Percentiles rank a stretch among this genome's conserved stretches.
Evolutionary conservation across 2,113 vertebrate genomes (phyloP).

Genomic region (Oryctolagus cuniculus): mOryCun1.1 NC_091437.1:12497001-12497500

Average conservation of each 20-base stretch:
- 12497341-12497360: not conserved
- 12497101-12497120: conserved; percentile 12
- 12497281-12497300: not conserved
- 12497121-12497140: not conserved
- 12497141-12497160: not conserved
- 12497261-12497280: conserved; percentile 2
- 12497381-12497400: not conserved
- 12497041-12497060: not conserved
- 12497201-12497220: conserved; percentile 31
- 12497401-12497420: not conserved
- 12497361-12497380: not conserved
- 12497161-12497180: not conserved
- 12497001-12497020: conserved; percentile 32
- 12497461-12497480: conserved; percentile 47
- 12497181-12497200: not conserved
- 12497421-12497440: not conserved
- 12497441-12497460: not conserved
- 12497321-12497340: not conserved
- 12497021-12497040: not conserved
- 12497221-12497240: conserved; percentile 22
- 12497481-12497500: not conserved
- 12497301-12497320: not conserved
- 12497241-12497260: conserved; percentile 11
- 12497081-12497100: conserved; percentile 19
- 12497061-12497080: not conserved